Conservation (phyloP, 1,140 invertebrate genomes). For the honey bee (Apis mellifera) region Amel_HAv3.1 CM009944.2:3340001-3340500, state of each 20-base stretch:
- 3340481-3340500: too few species aligned
- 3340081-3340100: neutral
- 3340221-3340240: conserved; percentile 13
- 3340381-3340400: too few species aligned
- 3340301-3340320: neutral
- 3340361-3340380: too few species aligned
- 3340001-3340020: conserved; percentile 42
- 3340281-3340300: conserved; percentile 2
- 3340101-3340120: conserved; percentile 21
- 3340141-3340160: neutral
- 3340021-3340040: conserved; percentile 57
- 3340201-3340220: conserved; percentile 30
- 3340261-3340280: neutral
- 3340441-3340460: too few species aligned
- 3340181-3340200: neutral
- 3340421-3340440: too few species aligned
- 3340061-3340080: neutral
- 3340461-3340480: too few species aligned
- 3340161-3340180: neutral
- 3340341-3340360: too few species aligned
- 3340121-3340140: conserved; percentile 32
- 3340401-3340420: too few species aligned
- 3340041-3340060: conserved; percentile 38
- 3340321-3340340: too few species aligned
- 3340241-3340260: conserved; percentile 22